Percentiles rank a stretch among this genome's conserved stretches.
Evolutionary conservation across 2,797 vertebrate genomes (phyloP).

Genomic region (Percopsis omiscomaycus): DNA sequence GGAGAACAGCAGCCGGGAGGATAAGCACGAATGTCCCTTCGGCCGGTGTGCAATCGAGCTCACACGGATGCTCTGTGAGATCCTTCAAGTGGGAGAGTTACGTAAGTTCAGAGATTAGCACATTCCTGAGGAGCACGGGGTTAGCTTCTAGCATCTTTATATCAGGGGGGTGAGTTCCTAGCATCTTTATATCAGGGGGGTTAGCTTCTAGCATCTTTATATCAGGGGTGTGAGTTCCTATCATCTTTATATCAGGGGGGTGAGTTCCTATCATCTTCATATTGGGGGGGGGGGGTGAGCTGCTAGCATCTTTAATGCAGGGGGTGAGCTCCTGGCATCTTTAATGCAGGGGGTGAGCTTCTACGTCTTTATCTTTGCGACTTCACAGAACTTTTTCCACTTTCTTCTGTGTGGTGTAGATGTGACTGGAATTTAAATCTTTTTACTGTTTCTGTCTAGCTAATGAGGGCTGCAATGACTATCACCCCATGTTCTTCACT

Average conservation of each 20-base stretch:
- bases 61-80: slow-evolving; percentile 94
- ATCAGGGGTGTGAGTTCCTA: too few species aligned
- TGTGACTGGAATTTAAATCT: neutral
- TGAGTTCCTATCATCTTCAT: too few species aligned
- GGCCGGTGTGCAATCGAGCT: slow-evolving; percentile 97
- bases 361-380: too few species aligned
- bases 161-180: too few species aligned
- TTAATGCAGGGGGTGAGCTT: too few species aligned
- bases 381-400: neutral
- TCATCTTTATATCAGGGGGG: too few species aligned
- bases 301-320: too few species aligned
- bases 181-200: too few species aligned
- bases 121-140: neutral
- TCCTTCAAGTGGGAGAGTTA: slow-evolving; percentile 94
- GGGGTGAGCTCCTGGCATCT: too few species aligned
- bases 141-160: neutral
- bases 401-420: neutral
- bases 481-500: slow-evolving; percentile 99
- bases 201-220: too few species aligned
- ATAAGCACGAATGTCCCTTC: slow-evolving; percentile 97
- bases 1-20: slow-evolving; percentile 97
- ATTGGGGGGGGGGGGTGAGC: too few species aligned
- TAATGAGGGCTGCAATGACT: slow-evolving; percentile 96
- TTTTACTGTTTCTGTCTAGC: slow-evolving; percentile 68
- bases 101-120: slow-evolving; percentile 80